Evolutionary conservation across 2,113 vertebrate genomes (phyloP).

Genomic region (Oncorhynchus mykiss): DNA sequence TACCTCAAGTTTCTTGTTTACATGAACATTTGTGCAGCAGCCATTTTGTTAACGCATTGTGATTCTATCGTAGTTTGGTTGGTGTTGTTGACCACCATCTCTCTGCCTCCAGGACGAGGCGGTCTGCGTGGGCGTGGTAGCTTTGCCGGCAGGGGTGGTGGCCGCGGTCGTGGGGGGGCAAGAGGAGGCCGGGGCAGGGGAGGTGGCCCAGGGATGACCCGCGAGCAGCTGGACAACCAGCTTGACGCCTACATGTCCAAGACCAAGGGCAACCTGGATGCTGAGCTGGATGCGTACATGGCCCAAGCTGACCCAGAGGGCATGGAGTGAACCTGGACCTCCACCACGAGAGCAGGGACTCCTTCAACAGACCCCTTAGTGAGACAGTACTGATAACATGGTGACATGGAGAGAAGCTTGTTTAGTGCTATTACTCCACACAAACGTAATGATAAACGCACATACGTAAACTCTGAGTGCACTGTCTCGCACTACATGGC

Average conservation of each 20-base stretch:
- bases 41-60: no score
- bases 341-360: background rate
- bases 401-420: background rate
- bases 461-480: background rate
- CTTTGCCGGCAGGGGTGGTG: conserved; percentile 74
- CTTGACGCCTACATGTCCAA: conserved; percentile 98
- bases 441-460: background rate
- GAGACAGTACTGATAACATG: background rate
- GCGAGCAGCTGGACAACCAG: conserved; percentile 97
- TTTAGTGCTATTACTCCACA: background rate
- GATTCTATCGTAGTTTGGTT: background rate
- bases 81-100: background rate
- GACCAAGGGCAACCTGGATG: conserved; percentile 96
- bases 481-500: no score
- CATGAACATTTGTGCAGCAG: background rate
- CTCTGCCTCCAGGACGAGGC: conserved; percentile 77
- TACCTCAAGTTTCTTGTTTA: background rate
- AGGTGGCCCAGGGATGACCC: conserved; percentile 77
- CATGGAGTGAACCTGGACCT: conserved; percentile 75
- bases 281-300: conserved; percentile 97
- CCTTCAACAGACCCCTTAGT: background rate
- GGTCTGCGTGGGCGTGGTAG: conserved; percentile 85
- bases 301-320: conserved; percentile 91
- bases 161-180: conserved; percentile 79
- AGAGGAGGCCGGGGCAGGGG: conserved; percentile 78